Evolutionary conservation across 2,113 vertebrate genomes (phyloP), one percentile per base, ranked within the genome.

Genomic region (Hemibagrus wyckioides): DNA sequence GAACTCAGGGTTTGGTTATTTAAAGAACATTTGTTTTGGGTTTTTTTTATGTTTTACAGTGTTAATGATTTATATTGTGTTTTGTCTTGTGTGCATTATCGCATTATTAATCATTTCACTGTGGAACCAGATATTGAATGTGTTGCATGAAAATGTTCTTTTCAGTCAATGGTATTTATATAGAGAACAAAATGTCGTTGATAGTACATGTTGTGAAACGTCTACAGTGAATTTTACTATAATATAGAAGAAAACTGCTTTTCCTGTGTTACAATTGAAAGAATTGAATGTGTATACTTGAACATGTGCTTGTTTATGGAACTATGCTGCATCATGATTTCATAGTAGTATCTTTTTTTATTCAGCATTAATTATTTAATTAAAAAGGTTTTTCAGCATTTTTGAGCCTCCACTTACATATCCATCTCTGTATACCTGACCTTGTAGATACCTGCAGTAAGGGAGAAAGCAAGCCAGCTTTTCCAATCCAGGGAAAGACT

Each of bases 1-100:
- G 30, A 59, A n/a, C 63, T 86, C 79, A 82, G 83, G 80, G 33
- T 83, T 83, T 50, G 48, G 33, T 56, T 19, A 57, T 71, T 76
- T 56, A 83, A 5, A 75, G 28, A 50, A 50, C 2, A 6, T 25
- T 23, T 23, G 19, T 83, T 57, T n/a, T n/a, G n/a, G n/a, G n/a
- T n/a, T n/a, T n/a, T n/a, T n/a, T 71, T 52, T 76, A 48, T 41
- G 36, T 77, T 76, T 17, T 77, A 85, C 54, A 50, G 10, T 73
- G 69, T 54, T 84, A 33, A 56, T 44, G 36, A 56, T 80, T 80
- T 80, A 61, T 80, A 54, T 54, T 75, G 23, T 80, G 8, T 10
- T n/a, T 6, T 33, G 25, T 57, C 80, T 82, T 84, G 73, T 50
- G n/a, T 71, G 63, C 41, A 61, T 54, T 33, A 52, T 48, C 50